phyloP scores from a whole-genome alignment of 1,140 invertebrate genomes.

The Cherax quadricarinatus region DNA sequence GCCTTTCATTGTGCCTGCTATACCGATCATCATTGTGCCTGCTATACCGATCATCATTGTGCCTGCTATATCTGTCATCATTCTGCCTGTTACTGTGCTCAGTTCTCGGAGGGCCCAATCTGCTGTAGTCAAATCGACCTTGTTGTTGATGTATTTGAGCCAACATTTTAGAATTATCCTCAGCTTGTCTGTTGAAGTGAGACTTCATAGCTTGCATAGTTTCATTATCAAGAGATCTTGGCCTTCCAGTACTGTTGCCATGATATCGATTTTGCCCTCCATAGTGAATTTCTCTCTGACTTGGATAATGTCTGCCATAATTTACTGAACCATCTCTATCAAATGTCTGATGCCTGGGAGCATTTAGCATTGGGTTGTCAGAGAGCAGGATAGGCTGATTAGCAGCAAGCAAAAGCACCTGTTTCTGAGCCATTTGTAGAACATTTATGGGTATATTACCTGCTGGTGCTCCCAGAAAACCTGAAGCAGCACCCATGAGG shows the following conservation, averaged over 20 bases:
- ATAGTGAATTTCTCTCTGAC: background rate
- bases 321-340: constrained; percentile 46
- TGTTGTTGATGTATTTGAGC: constrained; percentile 13
- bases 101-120: constrained; percentile 6
- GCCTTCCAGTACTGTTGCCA: constrained; percentile 17
- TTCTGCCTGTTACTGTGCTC: background rate
- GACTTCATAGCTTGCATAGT: constrained; percentile 4
- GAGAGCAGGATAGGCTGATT: constrained; percentile 21
- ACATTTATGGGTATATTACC: background rate
- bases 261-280: background rate
- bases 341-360: constrained; percentile 13
- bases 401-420: constrained; percentile 40
- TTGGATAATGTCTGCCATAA: constrained; percentile 3
- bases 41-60: constrained; percentile 9
- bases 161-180: constrained; percentile 34
- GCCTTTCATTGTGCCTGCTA: constrained; percentile 3
- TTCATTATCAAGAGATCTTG: constrained; percentile 14
- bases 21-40: constrained; percentile 23
- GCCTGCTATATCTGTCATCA: background rate
- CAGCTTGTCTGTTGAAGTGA: constrained; percentile 1
- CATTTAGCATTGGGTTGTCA: constrained; percentile 42
- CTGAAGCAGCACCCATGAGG: background rate
- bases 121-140: constrained; percentile 46
- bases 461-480: constrained; percentile 17
- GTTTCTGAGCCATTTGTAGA: constrained; percentile 47